Evolutionary conservation across 2,113 vertebrate genomes (phyloP), one percentile per base, ranked within the genome.

Genomic region (Ameiurus melas): DNA sequence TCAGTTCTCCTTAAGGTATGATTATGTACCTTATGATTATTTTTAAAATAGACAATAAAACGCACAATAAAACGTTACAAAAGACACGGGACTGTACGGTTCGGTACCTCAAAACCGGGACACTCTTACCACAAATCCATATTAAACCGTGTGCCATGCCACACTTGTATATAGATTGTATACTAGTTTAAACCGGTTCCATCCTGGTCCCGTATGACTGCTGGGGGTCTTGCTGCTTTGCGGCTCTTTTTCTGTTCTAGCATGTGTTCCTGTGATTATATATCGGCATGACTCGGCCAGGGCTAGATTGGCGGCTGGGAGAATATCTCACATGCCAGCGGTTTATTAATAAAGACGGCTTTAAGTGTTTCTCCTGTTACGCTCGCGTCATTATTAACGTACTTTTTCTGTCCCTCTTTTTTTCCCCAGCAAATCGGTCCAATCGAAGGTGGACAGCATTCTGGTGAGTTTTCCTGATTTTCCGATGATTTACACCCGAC

Each of bases 401-500:
- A 90, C 91, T 87, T 90, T 94, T 66, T 95, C 60, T 87, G 93
- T 90, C 92, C 92, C 93, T 90, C 90, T 92, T 92, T 87, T 93
- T 89, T 92, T 91, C 93, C 89, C 92, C 96, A 99, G 98, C 95
- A 99, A 99, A 99, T 97, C 98, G 93, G 97, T 99, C 95, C 98
- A 99, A 95, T 98, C 97, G 93, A 99, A 99, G 95, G 98, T 99
- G 96, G 98, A 99, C 95, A 97, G 95, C 96, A 99, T 99, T 95
- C 96, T 99, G 98, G 98, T 99, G 94, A 99, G 98, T 98, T 92
- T 88, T 51, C 47, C 47, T 51, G 47, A 51, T 51, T 51, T 51
- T 10, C 8, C 1, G 47, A 51, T 10, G 47, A 51, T 51, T 51
- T 10, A 10, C 9, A 51, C 47, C 8, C 1, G 47, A 51, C 1